Evolutionary conservation across 2,888 invertebrate species (phyloP).

Genomic region (Lochmaea capreae): DNA sequence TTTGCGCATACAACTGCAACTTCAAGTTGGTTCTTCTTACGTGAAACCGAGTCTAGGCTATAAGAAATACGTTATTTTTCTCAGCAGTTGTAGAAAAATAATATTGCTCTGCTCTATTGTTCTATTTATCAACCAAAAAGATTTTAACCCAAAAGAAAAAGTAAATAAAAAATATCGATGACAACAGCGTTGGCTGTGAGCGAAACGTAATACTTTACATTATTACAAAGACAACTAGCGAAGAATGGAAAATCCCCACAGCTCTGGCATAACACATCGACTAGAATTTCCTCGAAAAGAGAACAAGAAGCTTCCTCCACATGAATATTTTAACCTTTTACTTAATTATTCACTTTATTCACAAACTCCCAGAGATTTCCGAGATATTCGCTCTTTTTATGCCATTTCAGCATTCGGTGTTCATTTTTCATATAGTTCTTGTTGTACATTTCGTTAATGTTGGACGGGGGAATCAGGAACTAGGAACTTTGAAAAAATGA

Average conservation of each 20-base stretch:
- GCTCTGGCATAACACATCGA: conserved; percentile 5
- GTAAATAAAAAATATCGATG: conserved; percentile 5
- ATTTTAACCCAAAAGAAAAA: neutral
- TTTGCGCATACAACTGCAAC: no score
- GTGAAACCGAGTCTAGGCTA: no score
- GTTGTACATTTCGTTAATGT: conserved; percentile 18
- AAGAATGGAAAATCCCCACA: conserved; percentile 5
- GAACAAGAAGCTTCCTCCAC: conserved; percentile 22
- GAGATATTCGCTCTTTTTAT: conserved; percentile 42
- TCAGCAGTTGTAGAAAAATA: no score
- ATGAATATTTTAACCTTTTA: conserved; percentile 48
- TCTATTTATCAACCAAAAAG: neutral
- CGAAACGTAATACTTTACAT: conserved; percentile 11
- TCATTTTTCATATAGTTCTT: conserved; percentile 30
- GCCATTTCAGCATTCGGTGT: conserved; percentile 28
- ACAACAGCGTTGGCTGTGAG: neutral
- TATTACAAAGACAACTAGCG: conserved; percentile 14
- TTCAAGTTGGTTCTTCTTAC: no score
- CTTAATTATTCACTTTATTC: conserved; percentile 49
- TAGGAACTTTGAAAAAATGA: conserved; percentile 17
- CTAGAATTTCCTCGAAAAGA: conserved; percentile 6
- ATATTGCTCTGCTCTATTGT: no score
- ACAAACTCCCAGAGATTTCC: conserved; percentile 27
- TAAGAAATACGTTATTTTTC: no score
- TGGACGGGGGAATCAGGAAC: conserved; percentile 23